phyloP scores from a whole-genome alignment of 2,888 invertebrate species.

The Nymphalis urticae region DNA sequence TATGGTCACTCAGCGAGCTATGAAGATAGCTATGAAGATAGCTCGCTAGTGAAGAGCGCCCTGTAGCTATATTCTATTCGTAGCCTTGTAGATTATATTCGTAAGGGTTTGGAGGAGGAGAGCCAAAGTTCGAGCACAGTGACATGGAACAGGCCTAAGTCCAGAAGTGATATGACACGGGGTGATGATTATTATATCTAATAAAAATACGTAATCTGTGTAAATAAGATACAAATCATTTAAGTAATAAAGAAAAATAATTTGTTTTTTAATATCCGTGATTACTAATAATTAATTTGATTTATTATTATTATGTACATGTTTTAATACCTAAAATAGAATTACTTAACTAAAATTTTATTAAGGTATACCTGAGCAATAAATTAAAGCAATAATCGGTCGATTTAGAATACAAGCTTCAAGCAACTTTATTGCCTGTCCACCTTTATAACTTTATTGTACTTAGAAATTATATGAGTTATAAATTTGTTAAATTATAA shows the following conservation, averaged over 20 bases:
- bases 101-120: no score
- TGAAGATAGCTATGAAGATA: no score
- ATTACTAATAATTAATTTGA: background rate
- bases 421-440: constrained; percentile 20
- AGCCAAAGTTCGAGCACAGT: no score
- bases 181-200: no score
- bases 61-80: no score
- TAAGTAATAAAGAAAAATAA: background rate
- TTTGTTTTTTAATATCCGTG: background rate
- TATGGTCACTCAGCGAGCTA: no score
- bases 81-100: no score
- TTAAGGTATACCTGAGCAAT: background rate
- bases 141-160: no score
- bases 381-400: constrained; percentile 3
- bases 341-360: constrained; percentile 5
- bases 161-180: no score
- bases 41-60: no score
- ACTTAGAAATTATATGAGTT: constrained; percentile 31
- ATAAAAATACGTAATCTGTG: no score
- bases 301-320: background rate
- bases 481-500: constrained; percentile 40
- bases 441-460: constrained; percentile 28
- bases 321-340: background rate
- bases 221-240: no score
- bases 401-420: constrained; percentile 4